A percentile compares a stretch with the other conserved stretches of the same genome.
These are phyloP conservation scores for Potorous gilbertii DNA, from an alignment of 2,797 vertebrate species.

Conservation along the genomic window DNA sequence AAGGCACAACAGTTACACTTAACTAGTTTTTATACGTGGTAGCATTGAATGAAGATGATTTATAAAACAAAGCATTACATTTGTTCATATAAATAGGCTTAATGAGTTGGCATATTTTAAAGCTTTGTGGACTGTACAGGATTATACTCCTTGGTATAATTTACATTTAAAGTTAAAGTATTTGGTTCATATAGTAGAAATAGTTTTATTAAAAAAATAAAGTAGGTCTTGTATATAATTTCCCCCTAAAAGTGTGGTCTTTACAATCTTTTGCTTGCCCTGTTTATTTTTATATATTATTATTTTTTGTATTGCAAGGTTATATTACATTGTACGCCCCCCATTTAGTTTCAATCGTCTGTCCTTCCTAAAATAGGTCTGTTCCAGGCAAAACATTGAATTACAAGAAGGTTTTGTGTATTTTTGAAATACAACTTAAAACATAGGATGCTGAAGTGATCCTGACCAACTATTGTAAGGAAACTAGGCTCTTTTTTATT, in stretches of 20 bases:
- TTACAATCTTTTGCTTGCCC: background rate
- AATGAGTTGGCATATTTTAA: background rate
- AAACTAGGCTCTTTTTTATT: background rate
- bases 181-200: background rate
- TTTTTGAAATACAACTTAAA: background rate
- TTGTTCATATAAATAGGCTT: background rate
- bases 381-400: background rate
- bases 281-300: background rate
- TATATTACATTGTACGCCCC: too few relatives aligned
- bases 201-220: background rate
- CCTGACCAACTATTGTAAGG: background rate
- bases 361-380: background rate
- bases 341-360: background rate
- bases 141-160: background rate
- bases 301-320: background rate
- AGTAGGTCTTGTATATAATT: background rate
- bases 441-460: background rate
- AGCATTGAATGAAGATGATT: background rate
- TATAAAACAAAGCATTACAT: background rate
- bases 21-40: background rate
- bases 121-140: background rate
- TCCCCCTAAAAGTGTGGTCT: background rate
- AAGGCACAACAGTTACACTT: background rate
- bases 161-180: background rate
- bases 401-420: background rate